Percentiles rank a stretch among this genome's conserved stretches.
Evolutionary conservation across 2,797 vertebrate genomes (phyloP).

Genomic region (Tenualosa thibaudeaui): DNA sequence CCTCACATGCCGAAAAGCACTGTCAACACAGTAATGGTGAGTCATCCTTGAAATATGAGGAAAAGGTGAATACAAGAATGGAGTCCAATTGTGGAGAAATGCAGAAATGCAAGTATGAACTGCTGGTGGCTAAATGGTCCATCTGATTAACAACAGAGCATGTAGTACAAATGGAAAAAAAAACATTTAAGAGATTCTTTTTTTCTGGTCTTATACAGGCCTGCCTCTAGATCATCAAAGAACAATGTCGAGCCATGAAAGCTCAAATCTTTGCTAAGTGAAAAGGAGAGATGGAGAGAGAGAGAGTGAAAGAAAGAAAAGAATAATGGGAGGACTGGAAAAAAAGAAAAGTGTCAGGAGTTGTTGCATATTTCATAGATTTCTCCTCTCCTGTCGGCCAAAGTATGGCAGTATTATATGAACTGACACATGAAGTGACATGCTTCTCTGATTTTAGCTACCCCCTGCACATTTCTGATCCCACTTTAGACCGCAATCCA

Average conservation of each 20-base stretch:
- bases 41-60: not conserved
- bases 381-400: slow-evolving; percentile 41
- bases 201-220: not conserved
- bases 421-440: slow-evolving; percentile 64
- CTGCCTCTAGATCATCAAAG: not conserved
- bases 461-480: slow-evolving; percentile 63
- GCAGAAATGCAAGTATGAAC: not conserved
- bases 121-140: not conserved
- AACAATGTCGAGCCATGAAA: not conserved
- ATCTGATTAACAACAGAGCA: not conserved
- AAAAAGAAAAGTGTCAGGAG: slow-evolving; percentile 31
- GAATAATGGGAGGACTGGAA: not conserved
- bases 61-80: not conserved
- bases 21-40: not conserved
- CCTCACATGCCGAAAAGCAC: not conserved
- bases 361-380: slow-evolving; percentile 53
- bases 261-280: not conserved
- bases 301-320: slow-evolving; percentile 32
- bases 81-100: not conserved
- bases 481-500: slow-evolving; percentile 57
- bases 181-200: not conserved
- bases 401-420: slow-evolving; percentile 48
- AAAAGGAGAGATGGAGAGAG: not conserved
- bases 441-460: slow-evolving; percentile 63
- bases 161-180: not conserved